Evolutionary conservation across 1,140 invertebrate species (phyloP).

Genomic region (Teleopsis dalmanni): DNA sequence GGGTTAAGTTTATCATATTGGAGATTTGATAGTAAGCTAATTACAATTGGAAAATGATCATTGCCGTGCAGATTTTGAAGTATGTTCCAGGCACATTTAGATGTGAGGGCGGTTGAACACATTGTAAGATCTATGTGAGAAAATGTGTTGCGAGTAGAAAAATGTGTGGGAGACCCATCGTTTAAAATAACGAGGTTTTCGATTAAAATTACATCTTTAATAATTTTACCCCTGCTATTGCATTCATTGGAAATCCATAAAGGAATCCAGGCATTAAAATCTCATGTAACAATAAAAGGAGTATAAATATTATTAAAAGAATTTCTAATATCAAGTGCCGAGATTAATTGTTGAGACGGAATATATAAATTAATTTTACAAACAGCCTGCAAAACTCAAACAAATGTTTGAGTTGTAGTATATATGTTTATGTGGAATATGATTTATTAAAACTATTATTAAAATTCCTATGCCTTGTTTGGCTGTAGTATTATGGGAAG

Average conservation of each 20-base stretch:
- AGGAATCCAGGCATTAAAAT: conserved; percentile 1
- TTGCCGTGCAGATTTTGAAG: conserved; percentile 1
- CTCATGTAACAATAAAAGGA: neutral
- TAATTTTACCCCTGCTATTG: neutral
- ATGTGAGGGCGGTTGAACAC: neutral
- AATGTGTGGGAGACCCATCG: neutral
- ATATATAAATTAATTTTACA: neutral
- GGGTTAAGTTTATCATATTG: neutral
- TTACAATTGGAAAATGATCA: conserved; percentile 1
- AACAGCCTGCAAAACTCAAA: neutral
- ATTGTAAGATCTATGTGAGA: neutral
- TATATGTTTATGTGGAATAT: neutral
- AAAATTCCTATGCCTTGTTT: conserved; percentile 6
- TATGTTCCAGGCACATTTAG: conserved; percentile 1
- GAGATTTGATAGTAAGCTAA: neutral
- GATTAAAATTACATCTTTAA: neutral
- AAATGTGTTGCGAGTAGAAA: neutral
- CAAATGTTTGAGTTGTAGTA: neutral
- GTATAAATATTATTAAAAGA: neutral
- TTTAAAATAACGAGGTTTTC: conserved; percentile 1
- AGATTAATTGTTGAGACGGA: neutral
- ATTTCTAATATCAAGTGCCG: neutral
- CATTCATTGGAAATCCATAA: neutral
- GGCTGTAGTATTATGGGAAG: neutral
- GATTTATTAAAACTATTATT: neutral